Base-by-base conservation (phyloP, 92 coral and sea anemone species). In the Heliopora coerulea region DNA sequence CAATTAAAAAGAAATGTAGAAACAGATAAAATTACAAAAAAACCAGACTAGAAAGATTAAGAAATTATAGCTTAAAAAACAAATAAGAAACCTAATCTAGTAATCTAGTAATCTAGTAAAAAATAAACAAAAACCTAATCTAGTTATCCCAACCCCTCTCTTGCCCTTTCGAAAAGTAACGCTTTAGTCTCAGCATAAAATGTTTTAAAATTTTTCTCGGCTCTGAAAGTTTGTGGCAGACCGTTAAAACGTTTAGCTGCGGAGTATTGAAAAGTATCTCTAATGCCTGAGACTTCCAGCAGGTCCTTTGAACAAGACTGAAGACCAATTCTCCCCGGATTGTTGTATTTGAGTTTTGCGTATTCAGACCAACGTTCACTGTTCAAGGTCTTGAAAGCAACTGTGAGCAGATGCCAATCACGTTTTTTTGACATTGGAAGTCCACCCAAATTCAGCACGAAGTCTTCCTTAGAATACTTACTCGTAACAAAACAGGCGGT, bases 401-500 rank as follows among this genome's bases (percentile, higher is more conserved):
- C 44, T 42, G 40, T 61, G 18, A 57, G 62, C 15, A 74, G 69
- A 52, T 74, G 70, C 69, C 69, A 41, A 28, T 74, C 80, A 33
- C 69, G 80, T 59, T 39, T 59, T 37, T 74, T 68, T 56, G 19
- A 29, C 69, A 74, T 5, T 8, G 68, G 79, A 3, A 74, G 50
- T 68, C 68, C 57, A 33, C 68, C 80, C 5, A 59, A 65, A 7
- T 60, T 74, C 31, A 74, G 59, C 2, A 59, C 68, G 24, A 56
- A 59, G 34, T 34, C 69, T 74, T 74, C 68, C 49, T 34, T 74
- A 25, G 69, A 59, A 46, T 14, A 74, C 56, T 59, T 59, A 30
- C 80, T 37, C n/a, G 68, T 59, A 26, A 74, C 80, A 54, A 74
- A 74, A 46, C 80, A 39, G 40, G 80, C 80, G 41, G 58, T 37